Evolutionary conservation across 2,797 vertebrate genomes (phyloP), one percentile per base, ranked within the genome.

Genomic region (Acomys russatus): DNA sequence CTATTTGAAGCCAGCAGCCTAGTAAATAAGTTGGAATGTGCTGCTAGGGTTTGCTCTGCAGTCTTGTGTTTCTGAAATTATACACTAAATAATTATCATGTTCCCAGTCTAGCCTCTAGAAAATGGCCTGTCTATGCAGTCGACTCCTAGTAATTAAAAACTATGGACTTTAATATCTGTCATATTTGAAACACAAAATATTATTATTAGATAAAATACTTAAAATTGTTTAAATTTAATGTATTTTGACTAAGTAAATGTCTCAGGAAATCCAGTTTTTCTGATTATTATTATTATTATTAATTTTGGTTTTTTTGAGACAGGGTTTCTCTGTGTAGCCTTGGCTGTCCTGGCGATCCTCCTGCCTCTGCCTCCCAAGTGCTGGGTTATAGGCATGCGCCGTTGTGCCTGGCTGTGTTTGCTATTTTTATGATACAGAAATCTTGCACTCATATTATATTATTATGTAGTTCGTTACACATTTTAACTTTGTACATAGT

Each of bases 401-500:
- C 4, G 44, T 4, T 44, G 44, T 44, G 44, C 44, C 44, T 44
- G 44, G 44, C 44, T 44, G 4, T 74, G 22, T 38, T 74, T 44
- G 44, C 44, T 74, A 73, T 78, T 89, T 96, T 95, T 83, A 87
- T 83, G n/a, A 82, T 92, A 87, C 74, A 92, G 51, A 90, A 71
- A 92, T 90, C 86, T 92, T 92, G 35, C 22, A 70, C 22, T 90
- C 95, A 82, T 78, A 33, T 82, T 77, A 56, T 88, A 17, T 87
- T 38, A 86, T n/a, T 0, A 44, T 44, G 44, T 44, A 87, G 61
- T 76, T 30, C 1, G 30, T 77, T 68, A 74, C 64, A 90, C 79
- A 87, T 74, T 92, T 96, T 89, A 94, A 73, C n/a, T 91, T 91
- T 93, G 49, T 9, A 63, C 88, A 78, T 74, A 94, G 91, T 78